Evolutionary conservation across 2,797 vertebrate species (phyloP).

Genomic region (Poeciliopsis gracilis): DNA sequence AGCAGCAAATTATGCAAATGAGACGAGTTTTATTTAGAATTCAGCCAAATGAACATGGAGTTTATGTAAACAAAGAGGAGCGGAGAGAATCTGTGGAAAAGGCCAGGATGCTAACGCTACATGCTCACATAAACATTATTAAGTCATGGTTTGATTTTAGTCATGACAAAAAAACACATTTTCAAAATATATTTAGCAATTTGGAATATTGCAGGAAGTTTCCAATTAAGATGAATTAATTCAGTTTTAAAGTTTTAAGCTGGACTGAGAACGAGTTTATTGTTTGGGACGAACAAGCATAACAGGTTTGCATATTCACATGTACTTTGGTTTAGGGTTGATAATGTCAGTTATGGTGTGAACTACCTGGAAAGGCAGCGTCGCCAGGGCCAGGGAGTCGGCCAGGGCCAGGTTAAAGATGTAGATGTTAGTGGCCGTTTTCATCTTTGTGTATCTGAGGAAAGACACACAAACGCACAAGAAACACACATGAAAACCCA

Average conservation of each 20-base stretch:
- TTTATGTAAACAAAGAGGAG: not conserved
- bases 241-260: not conserved
- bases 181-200: not conserved
- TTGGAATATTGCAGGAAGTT: not conserved
- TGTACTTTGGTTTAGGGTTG: not conserved
- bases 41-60: not conserved
- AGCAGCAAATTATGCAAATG: constrained; percentile 2
- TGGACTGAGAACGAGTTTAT: not conserved
- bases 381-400: constrained; percentile 91
- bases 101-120: not conserved
- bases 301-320: not conserved
- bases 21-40: not conserved
- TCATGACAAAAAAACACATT: not conserved
- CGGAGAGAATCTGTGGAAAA: not conserved
- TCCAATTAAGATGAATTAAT: not conserved
- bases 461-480: constrained; percentile 17
- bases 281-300: not conserved
- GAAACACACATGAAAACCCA: not conserved
- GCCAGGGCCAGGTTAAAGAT: constrained; percentile 97
- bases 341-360: not conserved
- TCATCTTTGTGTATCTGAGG: constrained; percentile 96
- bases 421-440: constrained; percentile 98
- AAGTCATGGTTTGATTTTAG: not conserved
- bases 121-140: not conserved
- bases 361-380: constrained; percentile 90